Conservation (phyloP, 2,797 vertebrate genomes). For the Chrosomus eos region DNA sequence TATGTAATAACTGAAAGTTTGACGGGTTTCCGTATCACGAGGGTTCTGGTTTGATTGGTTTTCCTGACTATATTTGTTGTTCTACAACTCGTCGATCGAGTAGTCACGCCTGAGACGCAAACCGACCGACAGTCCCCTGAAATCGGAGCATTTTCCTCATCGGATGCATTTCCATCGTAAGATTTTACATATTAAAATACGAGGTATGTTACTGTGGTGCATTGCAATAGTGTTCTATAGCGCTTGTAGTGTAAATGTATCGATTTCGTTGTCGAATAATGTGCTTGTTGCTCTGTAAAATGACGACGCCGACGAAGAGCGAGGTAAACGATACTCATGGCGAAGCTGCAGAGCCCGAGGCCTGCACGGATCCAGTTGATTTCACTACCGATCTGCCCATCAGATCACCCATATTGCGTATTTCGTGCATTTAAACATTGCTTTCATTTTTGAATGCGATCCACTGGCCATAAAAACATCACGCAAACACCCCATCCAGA, state of each 20-base stretch:
- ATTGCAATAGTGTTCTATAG: background rate
- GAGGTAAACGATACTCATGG: background rate
- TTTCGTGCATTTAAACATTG: background rate
- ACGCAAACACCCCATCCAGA: background rate
- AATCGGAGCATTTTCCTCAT: background rate
- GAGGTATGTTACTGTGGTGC: constrained; percentile 44
- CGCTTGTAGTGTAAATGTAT: background rate
- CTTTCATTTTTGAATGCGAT: background rate
- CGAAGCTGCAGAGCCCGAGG: background rate
- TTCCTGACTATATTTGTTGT: background rate
- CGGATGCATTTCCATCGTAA: constrained; percentile 12
- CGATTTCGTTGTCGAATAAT: background rate
- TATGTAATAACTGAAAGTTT: background rate
- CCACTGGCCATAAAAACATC: background rate
- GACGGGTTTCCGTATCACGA: background rate
- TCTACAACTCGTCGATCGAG: background rate
- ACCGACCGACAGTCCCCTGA: background rate
- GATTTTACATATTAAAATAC: constrained; percentile 29
- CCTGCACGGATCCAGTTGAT: background rate
- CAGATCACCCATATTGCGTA: background rate
- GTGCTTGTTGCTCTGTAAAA: background rate
- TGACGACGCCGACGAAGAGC: background rate
- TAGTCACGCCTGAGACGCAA: constrained; percentile 40
- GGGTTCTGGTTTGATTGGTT: background rate
- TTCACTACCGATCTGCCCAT: background rate